phyloP scores from a whole-genome alignment of 2,113 vertebrate species.

The Oceanodroma tethys region DNA sequence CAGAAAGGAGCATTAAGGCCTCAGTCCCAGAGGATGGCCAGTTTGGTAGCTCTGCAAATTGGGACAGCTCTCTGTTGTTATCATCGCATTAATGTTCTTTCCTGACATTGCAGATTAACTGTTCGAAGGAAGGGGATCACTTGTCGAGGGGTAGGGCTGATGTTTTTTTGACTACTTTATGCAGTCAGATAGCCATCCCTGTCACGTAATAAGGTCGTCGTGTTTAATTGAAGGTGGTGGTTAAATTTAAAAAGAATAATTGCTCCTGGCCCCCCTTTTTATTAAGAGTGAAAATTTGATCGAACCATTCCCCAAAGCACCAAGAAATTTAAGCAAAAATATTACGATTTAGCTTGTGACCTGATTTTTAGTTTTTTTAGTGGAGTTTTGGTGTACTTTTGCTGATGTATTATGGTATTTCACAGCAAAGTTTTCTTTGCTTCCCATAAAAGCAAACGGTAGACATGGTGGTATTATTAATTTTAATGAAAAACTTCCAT shows the following conservation, averaged over 20 bases:
- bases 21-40: background rate
- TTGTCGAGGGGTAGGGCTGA: background rate
- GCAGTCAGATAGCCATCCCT: background rate
- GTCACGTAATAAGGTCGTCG: background rate
- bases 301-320: background rate
- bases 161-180: background rate
- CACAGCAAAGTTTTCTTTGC: background rate
- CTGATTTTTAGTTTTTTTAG: background rate
- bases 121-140: background rate
- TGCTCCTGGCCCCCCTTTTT: background rate
- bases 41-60: background rate
- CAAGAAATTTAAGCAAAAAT: background rate
- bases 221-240: background rate
- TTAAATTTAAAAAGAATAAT: conserved; percentile 3
- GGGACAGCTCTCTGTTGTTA: background rate
- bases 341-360: background rate
- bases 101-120: background rate
- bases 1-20: background rate
- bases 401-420: background rate
- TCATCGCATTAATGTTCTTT: background rate
- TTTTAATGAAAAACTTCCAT: conserved; percentile 3
- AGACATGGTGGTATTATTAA: background rate
- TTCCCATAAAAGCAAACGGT: background rate
- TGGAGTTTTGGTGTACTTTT: background rate
- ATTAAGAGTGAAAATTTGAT: background rate